Evolutionary conservation across 30 jellyfish, hydroid and myxozoan genomes (phyloP), one percentile per base, ranked within the genome.

Genomic region (Cassiopea andromeda): DNA sequence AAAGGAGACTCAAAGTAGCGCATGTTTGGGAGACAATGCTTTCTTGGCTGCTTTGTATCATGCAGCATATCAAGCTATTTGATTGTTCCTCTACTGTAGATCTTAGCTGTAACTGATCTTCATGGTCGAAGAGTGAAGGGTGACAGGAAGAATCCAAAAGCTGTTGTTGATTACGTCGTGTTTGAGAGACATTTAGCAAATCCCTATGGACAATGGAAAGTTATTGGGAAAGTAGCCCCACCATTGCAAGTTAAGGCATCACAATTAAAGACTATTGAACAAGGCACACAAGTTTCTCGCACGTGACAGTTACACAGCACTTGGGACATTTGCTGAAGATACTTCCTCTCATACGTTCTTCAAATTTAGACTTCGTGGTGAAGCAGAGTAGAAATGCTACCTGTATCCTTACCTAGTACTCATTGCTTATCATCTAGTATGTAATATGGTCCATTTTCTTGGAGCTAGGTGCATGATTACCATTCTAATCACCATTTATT

Each of bases 181-280:
- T 84, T 93, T 70, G 98, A 93, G 66, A 89, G 97, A 75, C 98
- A 93, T 88, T 71, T 93, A 60, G 74, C 93, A 14, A 90, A 93
- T 59, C 98, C 98, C 1, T 93, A 93, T 83, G 98, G 98, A 59
- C 92, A 83, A 60, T 93, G 98, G 98, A 82, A 89, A 80, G 64
- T 93, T 1, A 59, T 91, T 73, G 98, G 98, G 9, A 93, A 93
- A 60, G 44, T 93, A 3, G 48, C 84, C 49, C 97, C 90, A 43
- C 92, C 79, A 50, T 15, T 68, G 16, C 96, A 68, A 19, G 79
- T 87, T 60, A 81, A 72, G 16, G 47, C 82, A 9, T 80, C 94
- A 8, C 49, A 87, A 27, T 46, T 87, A 17, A 77, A 50, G 6
- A 73, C 64, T 9, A 54, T 76, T 10, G 75, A 16, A 10, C 94